Base-by-base conservation (phyloP, 2,113 vertebrate genomes). In the Petaurus breviceps region DNA sequence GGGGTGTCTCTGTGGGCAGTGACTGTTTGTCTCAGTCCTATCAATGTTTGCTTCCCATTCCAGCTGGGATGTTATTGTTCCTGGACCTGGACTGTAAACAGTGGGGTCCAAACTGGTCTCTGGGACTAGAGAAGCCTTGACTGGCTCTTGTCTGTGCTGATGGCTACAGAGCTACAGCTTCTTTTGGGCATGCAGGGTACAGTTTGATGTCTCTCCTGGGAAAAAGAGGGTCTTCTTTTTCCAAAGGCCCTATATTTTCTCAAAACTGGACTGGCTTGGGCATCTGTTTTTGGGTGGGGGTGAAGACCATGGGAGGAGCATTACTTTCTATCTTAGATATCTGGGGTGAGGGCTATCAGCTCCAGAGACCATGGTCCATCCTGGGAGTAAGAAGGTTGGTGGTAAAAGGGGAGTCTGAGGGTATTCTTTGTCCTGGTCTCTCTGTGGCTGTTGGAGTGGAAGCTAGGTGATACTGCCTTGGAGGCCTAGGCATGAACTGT, bases 11-110 rank as follows among this genome's bases (percentile, higher is more conserved):
- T 84, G 94, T 96, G 97, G 96, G 94, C 94, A 94, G 97, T 95
- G 53, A 0, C 0, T 90, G 96, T 51, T 94, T 43, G 0, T 95
- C 94, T 95, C 95, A 97, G 94, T 97, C 54, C 54, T 96, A 91
- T 93, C 61, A 90, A 94, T 57, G 96, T 97, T 95, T 49, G 91
- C 96, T 89, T 53, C 97, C 94, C 96, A 93, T 96, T 98, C 96
- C 94, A 95, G 97, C 91, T 92, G 95, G 94, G 95, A 90, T 95
- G 77, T 84, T 96, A 97, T 96, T 97, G 90, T 98, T 97, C 97
- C 24, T 19, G 90, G 95, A 94, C 90, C 92, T 97, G 95, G 92
- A 96, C 95, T 98, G 92, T 98, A 97, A 98, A 98, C 98, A 98
- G 96, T 95, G 94, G 95, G 94, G 91, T 49, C 97, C 91, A 94